Evolutionary conservation across 2,797 vertebrate species (phyloP), one percentile per base, ranked within the genome.

Genomic region (Argentina silus): DNA sequence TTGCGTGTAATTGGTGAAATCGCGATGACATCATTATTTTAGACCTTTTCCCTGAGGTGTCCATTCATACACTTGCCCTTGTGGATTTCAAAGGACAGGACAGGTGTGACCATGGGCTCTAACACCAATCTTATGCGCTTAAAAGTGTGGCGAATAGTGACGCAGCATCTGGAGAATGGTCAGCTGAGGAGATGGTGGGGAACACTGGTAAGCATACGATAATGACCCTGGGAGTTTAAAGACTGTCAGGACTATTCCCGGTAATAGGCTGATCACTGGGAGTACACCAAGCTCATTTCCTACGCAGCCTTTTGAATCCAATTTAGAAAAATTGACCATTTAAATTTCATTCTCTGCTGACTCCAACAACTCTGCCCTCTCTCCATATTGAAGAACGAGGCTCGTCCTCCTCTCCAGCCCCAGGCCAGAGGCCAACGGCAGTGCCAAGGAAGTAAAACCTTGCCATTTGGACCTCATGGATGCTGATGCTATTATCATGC

Each of bases 221-320:
- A 75, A 83, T 83, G 75, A 69, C 43, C 67, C 63, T 65, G 51
- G 72, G 42, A 59, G 59, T 66, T 71, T 75, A 77, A 75, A 81
- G 70, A 45, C 56, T 64, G 75, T 75, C 72, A 73, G 71, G 80
- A 74, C 51, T 53, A 79, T 85, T 83, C 53, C 73, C 55, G 44
- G 44, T 72, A 75, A 80, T 81, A 63, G 71, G 61, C 44, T 77
- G 70, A 77, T 72, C 60, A 53, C 43, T 51, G 65, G 59, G 61
- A 79, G 70, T 78, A 61, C 73, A 77, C 70, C 62, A 72, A 75
- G 69, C 68, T 71, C 9, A 78, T 86, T 82, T 80, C 42, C 76
- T 77, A 64, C 63, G 78, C 70, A 68, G 56, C 63, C 57, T 79
- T 76, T 78, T 68, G 14, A 72, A 63, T 72, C 57, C 77, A 71